Evolutionary conservation across 2,888 invertebrate species (phyloP), one percentile per base, ranked within the genome.

Genomic region (Hermodice carunculata): DNA sequence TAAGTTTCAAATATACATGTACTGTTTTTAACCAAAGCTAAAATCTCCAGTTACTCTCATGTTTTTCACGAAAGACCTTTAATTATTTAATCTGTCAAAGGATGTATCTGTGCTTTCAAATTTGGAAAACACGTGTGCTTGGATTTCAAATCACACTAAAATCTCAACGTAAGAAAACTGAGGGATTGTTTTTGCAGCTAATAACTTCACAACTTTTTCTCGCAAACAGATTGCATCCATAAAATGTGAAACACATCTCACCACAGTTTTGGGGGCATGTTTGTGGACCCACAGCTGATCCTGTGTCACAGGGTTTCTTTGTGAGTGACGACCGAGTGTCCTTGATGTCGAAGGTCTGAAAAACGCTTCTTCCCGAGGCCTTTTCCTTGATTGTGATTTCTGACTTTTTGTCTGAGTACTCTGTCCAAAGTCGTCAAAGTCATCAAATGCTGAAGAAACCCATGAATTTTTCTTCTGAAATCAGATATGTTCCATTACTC

Each of bases 211-310:
- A n/a, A n/a, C n/a, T n/a, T n/a, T n/a, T n/a, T n/a, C n/a, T n/a
- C n/a, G n/a, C n/a, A n/a, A n/a, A n/a, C n/a, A n/a, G n/a, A n/a
- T n/a, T n/a, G n/a, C n/a, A n/a, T n/a, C n/a, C n/a, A n/a, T n/a
- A n/a, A n/a, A n/a, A n/a, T n/a, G n/a, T n/a, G n/a, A 29, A 49
- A 59, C 22, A 6, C 8, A 11, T 43, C 34, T 32, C 5, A 62
- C 62, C 56, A 40, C 29, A 6, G 42, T 51, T 24, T 58, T 29
- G 2, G 71, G 71, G 3, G 64, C 44, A 58, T 66, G 53, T 31
- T 69, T 66, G n/a, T 48, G 44, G 5, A 54, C 60, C 71, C 71
- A 71, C 4, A 67, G 26, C 22, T 70, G 49, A 34, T 52, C 26
- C 8, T 46, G 40, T 37, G 40, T 37, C n/a, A n/a, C 11, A 37